Percentiles rank a stretch among this genome's conserved stretches.
Conservation (phyloP, 2,888 invertebrate species). For the Drosophila atroscutellata region DNA sequence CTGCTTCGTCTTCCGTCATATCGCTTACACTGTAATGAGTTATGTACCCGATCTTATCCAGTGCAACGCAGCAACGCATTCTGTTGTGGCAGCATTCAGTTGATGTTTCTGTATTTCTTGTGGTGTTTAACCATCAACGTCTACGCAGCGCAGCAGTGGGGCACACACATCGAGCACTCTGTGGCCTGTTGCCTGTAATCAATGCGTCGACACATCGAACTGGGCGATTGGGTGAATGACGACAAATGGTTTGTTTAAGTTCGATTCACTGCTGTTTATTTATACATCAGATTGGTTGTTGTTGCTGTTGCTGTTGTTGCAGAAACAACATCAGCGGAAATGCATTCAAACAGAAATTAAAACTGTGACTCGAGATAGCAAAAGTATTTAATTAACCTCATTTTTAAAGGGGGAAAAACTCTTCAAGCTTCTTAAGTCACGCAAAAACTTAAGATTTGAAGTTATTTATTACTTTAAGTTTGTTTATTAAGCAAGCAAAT, state of each 20-base stretch:
- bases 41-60: conserved; percentile 79
- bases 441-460: neutral
- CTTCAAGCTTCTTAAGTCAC: neutral
- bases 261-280: conserved; percentile 70
- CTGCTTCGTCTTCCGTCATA: conserved; percentile 49
- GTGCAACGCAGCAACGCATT: conserved; percentile 44
- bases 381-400: conserved; percentile 43
- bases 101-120: conserved; percentile 11
- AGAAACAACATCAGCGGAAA: conserved; percentile 59
- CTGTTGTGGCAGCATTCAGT: conserved; percentile 53
- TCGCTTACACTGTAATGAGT: conserved; percentile 72
- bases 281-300: conserved; percentile 62
- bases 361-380: conserved; percentile 26
- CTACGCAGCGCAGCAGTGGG: conserved; percentile 14
- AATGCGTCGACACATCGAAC: conserved; percentile 77
- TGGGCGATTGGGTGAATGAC: conserved; percentile 50
- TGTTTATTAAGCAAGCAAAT: neutral
- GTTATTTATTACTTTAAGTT: neutral
- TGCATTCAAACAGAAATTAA: conserved; percentile 56
- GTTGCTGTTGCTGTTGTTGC: conserved; percentile 9
- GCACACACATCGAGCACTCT: conserved; percentile 37
- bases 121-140: conserved; percentile 15
- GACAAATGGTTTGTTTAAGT: conserved; percentile 77
- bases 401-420: conserved; percentile 15
- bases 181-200: conserved; percentile 71